phyloP scores from a whole-genome alignment of 2,113 vertebrate species.

The Saiga tatarica region DNA sequence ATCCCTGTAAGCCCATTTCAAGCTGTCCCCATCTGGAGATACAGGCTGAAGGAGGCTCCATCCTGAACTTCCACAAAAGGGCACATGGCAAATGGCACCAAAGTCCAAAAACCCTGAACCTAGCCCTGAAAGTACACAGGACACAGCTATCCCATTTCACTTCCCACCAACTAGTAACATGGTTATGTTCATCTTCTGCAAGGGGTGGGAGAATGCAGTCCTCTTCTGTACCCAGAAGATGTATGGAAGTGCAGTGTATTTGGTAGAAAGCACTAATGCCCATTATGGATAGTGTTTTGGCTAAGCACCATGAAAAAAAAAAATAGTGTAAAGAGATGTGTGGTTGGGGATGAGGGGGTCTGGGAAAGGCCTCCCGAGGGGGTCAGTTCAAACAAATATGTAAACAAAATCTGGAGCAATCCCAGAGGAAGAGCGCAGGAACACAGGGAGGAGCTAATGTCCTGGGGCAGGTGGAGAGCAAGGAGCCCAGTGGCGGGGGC shows the following conservation, averaged over 20 bases:
- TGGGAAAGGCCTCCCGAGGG: background rate
- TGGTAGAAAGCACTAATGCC: background rate
- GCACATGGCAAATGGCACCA: background rate
- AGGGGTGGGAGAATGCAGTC: background rate
- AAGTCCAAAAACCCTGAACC: background rate
- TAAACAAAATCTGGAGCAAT: background rate
- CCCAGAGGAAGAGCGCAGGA: background rate
- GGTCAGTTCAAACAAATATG: background rate
- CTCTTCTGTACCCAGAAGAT: background rate
- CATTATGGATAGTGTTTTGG: background rate
- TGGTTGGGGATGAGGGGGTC: background rate
- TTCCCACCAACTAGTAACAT: background rate
- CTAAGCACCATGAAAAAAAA: background rate
- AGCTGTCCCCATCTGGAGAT: background rate
- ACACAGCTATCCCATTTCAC: background rate
- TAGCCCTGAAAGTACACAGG: background rate
- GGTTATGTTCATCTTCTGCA: background rate
- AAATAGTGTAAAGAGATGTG: background rate
- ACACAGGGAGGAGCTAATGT: background rate
- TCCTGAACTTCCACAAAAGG: background rate
- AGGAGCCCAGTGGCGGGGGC: background rate
- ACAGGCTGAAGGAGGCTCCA: background rate
- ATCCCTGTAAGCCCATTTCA: background rate
- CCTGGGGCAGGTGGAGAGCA: background rate
- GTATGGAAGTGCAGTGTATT: background rate